These are phyloP conservation scores for Eptesicus fuscus DNA, from an alignment of 2,113 vertebrate species.

Conservation along the genomic window DNA sequence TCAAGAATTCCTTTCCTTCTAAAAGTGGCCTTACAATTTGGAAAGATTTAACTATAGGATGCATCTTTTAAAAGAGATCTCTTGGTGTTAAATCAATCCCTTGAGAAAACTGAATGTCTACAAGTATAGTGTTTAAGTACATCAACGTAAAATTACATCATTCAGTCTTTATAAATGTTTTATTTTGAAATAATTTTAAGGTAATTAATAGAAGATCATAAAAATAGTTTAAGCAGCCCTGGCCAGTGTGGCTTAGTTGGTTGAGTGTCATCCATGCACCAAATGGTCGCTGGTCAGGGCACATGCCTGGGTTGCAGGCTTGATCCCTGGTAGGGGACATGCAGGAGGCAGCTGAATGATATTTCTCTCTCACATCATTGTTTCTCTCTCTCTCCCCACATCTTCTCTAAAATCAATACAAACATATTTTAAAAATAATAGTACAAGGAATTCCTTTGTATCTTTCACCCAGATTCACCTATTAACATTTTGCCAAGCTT, in stretches of 20 bases:
- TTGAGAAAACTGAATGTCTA: neutral
- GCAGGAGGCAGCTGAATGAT: too few relatives aligned
- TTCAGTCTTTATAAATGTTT: constrained; percentile 24
- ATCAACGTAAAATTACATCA: neutral
- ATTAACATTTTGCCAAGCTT: neutral
- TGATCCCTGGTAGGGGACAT: too few relatives aligned
- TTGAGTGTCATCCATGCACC: too few relatives aligned
- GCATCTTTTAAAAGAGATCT: neutral
- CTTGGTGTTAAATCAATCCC: neutral
- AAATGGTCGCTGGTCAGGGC: too few relatives aligned
- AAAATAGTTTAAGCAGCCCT: neutral
- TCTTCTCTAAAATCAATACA: too few relatives aligned
- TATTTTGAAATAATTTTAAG: constrained; percentile 34
- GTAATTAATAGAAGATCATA: neutral
- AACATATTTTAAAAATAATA: neutral
- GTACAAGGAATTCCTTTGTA: neutral
- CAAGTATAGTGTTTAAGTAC: neutral
- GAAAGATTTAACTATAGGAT: constrained; percentile 7
- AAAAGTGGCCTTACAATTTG: constrained; percentile 4
- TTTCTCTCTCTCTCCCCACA: too few relatives aligned
- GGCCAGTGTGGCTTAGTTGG: too few relatives aligned
- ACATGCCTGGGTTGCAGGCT: too few relatives aligned
- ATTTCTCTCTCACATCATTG: too few relatives aligned
- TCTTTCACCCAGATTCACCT: neutral
- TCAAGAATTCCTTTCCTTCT: constrained; percentile 12